These are phyloP conservation scores for Isichthys henryi DNA, from an alignment of 2,113 vertebrate species.

Conservation along the genomic window DNA sequence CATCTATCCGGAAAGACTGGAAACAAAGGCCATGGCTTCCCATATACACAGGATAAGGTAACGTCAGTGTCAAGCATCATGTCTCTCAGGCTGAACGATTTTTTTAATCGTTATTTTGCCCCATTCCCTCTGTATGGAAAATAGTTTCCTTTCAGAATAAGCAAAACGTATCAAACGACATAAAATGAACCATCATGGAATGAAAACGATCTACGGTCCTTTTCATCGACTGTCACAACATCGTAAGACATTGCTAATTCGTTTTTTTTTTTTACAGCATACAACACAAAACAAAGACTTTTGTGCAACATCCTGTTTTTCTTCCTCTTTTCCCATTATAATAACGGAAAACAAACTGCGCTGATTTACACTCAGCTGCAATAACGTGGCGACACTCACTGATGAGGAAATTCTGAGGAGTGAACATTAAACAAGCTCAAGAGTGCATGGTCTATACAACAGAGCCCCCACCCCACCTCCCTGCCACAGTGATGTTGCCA, in stretches of 20 bases:
- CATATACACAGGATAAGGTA: background rate
- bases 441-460: background rate
- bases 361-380: background rate
- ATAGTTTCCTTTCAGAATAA: background rate
- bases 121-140: background rate
- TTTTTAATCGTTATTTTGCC: background rate
- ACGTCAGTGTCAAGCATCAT: too few relatives aligned
- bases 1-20: background rate
- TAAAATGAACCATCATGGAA: background rate
- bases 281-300: background rate
- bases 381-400: background rate
- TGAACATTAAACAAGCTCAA: background rate
- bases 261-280: background rate
- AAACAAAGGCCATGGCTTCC: background rate
- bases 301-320: background rate
- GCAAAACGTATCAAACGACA: slow-evolving; percentile 6
- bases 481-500: background rate
- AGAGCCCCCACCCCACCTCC: too few relatives aligned
- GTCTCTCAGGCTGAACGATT: background rate
- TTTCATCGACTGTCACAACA: slow-evolving; percentile 4
- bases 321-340: background rate
- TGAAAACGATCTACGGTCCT: slow-evolving; percentile 10
- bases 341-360: background rate
- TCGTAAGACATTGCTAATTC: background rate
- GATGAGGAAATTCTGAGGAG: background rate